A percentile compares a stretch with the other conserved stretches of the same genome.
Evolutionary conservation across 2,113 vertebrate genomes (phyloP).

Genomic region (Colaptes auratus): DNA sequence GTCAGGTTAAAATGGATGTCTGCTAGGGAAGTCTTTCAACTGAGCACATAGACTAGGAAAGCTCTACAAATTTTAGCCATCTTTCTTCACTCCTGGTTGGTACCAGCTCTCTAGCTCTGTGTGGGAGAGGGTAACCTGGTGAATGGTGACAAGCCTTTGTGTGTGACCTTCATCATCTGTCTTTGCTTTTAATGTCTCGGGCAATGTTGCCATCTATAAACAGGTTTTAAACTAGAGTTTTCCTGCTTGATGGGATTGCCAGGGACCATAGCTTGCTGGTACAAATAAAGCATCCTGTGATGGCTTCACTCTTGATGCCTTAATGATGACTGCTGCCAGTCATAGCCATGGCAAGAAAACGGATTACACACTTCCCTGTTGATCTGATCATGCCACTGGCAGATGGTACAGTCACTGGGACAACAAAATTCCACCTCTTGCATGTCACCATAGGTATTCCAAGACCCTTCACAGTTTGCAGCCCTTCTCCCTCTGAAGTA

Average conservation of each 20-base stretch:
- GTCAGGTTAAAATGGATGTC: background rate
- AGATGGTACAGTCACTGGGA: accelerated
- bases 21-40: background rate
- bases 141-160: background rate
- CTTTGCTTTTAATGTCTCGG: background rate
- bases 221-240: background rate
- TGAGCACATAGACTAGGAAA: background rate
- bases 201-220: background rate
- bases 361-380: accelerated
- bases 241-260: accelerated
- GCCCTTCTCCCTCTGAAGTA: background rate
- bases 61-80: background rate
- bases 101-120: background rate
- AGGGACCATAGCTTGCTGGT: background rate
- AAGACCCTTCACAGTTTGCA: background rate
- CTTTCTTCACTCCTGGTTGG: background rate
- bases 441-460: accelerated
- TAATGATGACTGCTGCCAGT: background rate
- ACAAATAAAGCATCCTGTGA: accelerated
- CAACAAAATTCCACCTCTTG: background rate
- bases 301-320: background rate
- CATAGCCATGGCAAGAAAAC: accelerated
- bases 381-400: accelerated
- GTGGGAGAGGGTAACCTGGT: background rate
- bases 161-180: background rate